phyloP scores from a whole-genome alignment of 2,888 invertebrate genomes.

The Pseudeuparius sepicola region DNA sequence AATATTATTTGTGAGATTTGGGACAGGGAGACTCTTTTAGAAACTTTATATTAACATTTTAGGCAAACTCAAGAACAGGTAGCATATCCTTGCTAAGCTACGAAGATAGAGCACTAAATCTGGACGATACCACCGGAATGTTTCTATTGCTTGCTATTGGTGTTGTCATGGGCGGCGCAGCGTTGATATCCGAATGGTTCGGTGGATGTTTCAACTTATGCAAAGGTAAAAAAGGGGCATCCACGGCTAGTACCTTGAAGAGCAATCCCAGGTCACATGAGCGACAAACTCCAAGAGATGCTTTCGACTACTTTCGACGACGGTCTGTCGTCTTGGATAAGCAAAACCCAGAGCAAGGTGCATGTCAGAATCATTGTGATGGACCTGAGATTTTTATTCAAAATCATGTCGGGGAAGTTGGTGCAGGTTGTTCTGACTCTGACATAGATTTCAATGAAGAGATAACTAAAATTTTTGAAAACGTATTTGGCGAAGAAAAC shows the following conservation, averaged over 20 bases:
- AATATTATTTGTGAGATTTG: too few relatives aligned
- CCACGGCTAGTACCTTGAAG: slow-evolving; percentile 26
- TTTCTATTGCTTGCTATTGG: slow-evolving; percentile 64
- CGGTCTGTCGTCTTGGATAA: too few relatives aligned
- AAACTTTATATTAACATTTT: too few relatives aligned
- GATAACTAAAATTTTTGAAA: slow-evolving; percentile 30
- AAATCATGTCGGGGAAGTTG: slow-evolving; percentile 5
- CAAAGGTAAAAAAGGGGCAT: slow-evolving; percentile 28
- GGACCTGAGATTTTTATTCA: too few relatives aligned
- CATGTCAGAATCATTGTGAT: neutral
- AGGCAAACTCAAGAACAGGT: slow-evolving; percentile 39
- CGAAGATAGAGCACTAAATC: slow-evolving; percentile 63
- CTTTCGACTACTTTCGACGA: too few relatives aligned
- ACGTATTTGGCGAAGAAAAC: slow-evolving; percentile 28
- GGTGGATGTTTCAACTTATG: slow-evolving; percentile 58
- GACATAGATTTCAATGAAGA: slow-evolving; percentile 22
- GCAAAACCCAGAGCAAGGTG: slow-evolving; percentile 6
- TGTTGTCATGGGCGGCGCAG: slow-evolving; percentile 51
- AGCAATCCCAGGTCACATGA: slow-evolving; percentile 34
- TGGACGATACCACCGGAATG: slow-evolving; percentile 77
- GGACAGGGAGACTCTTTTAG: too few relatives aligned
- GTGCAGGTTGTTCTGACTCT: slow-evolving; percentile 7
- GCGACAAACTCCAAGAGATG: too few relatives aligned
- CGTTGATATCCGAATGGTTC: slow-evolving; percentile 59
- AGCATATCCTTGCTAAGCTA: slow-evolving; percentile 41